A percentile compares a stretch with the other conserved stretches of the same genome.
Evolutionary conservation across 1,140 invertebrate species (phyloP).

Genomic region (Zelostemma sp.): DNA sequence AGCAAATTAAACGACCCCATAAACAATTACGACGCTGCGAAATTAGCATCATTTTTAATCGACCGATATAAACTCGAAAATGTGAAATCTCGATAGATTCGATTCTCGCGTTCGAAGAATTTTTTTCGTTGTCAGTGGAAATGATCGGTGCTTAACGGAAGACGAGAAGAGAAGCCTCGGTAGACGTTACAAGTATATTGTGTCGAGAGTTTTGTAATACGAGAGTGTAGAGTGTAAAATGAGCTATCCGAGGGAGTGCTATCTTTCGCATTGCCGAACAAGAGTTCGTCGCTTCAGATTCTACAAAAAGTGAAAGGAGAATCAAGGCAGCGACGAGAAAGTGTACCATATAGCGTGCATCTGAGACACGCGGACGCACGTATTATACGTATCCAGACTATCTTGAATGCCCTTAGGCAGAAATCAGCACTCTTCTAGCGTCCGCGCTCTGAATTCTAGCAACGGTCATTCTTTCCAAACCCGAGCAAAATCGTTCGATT

Average conservation of each 20-base stretch:
- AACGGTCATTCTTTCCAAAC: too few relatives aligned
- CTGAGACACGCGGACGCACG: conserved; percentile 22
- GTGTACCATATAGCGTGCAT: conserved; percentile 43
- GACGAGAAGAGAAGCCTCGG: too few relatives aligned
- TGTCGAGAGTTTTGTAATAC: conserved; percentile 17
- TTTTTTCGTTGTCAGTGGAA: too few relatives aligned
- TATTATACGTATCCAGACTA: conserved; percentile 28
- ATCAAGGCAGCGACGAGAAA: conserved; percentile 55
- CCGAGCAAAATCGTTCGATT: too few relatives aligned
- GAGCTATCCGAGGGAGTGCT: conserved; percentile 38
- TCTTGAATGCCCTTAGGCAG: conserved; percentile 26
- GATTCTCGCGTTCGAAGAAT: too few relatives aligned
- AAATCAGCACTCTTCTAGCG: conserved; percentile 10
- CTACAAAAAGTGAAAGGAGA: conserved; percentile 61
- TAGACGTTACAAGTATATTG: too few relatives aligned
- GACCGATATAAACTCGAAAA: too few relatives aligned
- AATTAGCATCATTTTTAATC: too few relatives aligned
- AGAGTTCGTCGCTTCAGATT: conserved; percentile 43
- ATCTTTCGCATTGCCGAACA: conserved; percentile 41
- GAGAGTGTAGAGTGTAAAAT: conserved; percentile 25
- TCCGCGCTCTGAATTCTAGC: neutral
- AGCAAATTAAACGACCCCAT: too few relatives aligned
- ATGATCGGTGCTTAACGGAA: too few relatives aligned
- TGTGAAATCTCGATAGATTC: too few relatives aligned
- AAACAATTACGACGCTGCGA: too few relatives aligned